A percentile compares a stretch with the other conserved stretches of the same genome.
Conservation (phyloP, 2,888 invertebrate species). For the Erebia palarica region DNA sequence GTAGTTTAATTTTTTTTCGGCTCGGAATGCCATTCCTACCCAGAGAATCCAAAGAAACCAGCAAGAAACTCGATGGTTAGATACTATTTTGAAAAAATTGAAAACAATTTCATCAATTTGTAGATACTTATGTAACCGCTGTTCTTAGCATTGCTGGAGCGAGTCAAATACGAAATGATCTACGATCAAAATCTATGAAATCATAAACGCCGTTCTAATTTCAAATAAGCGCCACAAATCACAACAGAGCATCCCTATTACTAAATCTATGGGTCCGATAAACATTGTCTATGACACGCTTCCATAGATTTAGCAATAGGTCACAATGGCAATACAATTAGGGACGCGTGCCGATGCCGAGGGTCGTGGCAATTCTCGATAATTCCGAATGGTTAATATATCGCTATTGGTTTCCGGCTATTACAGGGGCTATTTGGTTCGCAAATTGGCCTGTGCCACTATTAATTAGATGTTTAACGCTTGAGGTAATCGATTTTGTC, state of each 20-base stretch:
- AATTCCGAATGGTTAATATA: conserved; percentile 72
- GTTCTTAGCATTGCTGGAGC: too few relatives aligned
- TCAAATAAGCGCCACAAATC: conserved; percentile 7
- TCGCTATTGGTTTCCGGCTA: conserved; percentile 57
- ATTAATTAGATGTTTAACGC: conserved; percentile 65
- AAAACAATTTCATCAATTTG: too few relatives aligned
- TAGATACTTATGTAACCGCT: too few relatives aligned
- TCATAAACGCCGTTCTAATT: conserved; percentile 3
- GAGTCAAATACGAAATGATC: too few relatives aligned
- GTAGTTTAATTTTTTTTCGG: too few relatives aligned
- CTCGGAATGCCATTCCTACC: too few relatives aligned
- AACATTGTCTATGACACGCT: conserved; percentile 64
- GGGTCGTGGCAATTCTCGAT: conserved; percentile 63
- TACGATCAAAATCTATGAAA: neutral
- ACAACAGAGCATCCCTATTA: neutral
- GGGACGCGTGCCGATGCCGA: conserved; percentile 60
- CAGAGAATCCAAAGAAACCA: too few relatives aligned
- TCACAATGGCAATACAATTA: conserved; percentile 22
- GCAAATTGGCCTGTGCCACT: conserved; percentile 66
- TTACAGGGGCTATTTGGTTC: conserved; percentile 64
- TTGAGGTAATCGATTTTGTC: conserved; percentile 56
- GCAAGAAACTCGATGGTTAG: too few relatives aligned
- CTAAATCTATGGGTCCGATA: conserved; percentile 52
- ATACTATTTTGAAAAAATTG: too few relatives aligned
- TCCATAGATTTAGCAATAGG: conserved; percentile 28